Conservation (phyloP, 64 coral and sea anemone species). For the Actinia equina region DNA sequence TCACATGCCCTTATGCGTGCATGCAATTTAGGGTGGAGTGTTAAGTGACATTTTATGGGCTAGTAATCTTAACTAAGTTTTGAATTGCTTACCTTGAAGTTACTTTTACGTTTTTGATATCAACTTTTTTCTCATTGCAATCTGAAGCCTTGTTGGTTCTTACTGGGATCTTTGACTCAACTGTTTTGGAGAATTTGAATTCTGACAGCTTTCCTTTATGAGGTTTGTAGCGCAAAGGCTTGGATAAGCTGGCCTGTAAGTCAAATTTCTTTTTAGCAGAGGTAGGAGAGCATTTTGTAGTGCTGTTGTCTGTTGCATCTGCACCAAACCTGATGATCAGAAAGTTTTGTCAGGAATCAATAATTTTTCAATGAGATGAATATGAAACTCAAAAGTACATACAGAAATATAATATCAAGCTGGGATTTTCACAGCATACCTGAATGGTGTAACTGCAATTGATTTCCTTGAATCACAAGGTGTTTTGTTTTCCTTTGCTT, state of each 20-base stretch:
- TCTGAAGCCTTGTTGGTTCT: constrained; percentile 21
- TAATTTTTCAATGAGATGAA: not conserved
- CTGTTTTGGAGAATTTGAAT: constrained; percentile 43
- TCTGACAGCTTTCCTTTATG: constrained; percentile 82
- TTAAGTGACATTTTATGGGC: no score
- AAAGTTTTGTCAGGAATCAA: not conserved
- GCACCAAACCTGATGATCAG: not conserved
- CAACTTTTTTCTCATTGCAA: constrained; percentile 6
- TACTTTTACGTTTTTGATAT: constrained; percentile 82
- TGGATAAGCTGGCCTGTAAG: constrained; percentile 88
- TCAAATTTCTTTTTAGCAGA: constrained; percentile 85
- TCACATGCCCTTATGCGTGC: no score
- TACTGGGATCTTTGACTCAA: constrained; percentile 28
- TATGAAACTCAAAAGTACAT: no score
- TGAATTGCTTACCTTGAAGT: constrained; percentile 40
- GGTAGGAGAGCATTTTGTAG: not conserved
- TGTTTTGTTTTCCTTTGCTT: constrained; percentile 40
- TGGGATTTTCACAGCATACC: constrained; percentile 3
- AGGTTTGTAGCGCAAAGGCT: constrained; percentile 80
- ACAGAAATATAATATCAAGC: no score
- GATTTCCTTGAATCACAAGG: constrained; percentile 56
- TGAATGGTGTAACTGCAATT: constrained; percentile 56
- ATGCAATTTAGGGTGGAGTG: no score
- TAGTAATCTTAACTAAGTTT: no score
- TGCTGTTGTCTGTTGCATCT: not conserved